Percentiles rank a stretch among this genome's conserved stretches.
These are phyloP conservation scores for Trematomus bernacchii DNA, from an alignment of 2,797 vertebrate genomes.

Conservation along the genomic window DNA sequence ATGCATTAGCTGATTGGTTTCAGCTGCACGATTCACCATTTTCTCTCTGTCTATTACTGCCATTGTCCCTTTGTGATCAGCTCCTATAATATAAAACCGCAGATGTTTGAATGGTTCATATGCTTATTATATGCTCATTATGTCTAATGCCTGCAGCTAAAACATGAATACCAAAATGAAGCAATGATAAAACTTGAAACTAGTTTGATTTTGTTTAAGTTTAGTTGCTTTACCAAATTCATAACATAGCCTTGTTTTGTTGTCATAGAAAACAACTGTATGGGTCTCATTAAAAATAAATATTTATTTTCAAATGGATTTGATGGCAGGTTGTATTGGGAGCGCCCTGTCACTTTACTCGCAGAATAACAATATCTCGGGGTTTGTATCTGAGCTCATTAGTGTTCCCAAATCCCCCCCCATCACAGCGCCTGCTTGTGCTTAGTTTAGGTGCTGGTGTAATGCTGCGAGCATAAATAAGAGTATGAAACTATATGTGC, in stretches of 20 bases:
- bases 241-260: neutral
- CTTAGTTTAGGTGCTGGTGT: neutral
- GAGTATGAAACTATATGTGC: neutral
- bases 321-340: neutral
- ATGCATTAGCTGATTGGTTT: neutral
- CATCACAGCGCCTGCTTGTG: neutral
- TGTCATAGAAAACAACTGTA: neutral
- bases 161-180: neutral
- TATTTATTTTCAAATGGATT: constrained; percentile 1
- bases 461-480: constrained; percentile 2
- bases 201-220: neutral
- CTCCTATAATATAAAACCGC: neutral
- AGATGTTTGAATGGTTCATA: constrained; percentile 1
- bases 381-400: constrained; percentile 18
- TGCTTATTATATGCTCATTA: neutral
- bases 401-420: constrained; percentile 2
- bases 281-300: neutral
- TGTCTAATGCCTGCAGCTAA: neutral
- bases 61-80: too few relatives aligned
- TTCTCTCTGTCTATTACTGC: too few relatives aligned
- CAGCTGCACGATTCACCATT: neutral
- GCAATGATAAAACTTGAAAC: neutral
- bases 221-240: neutral
- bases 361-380: constrained; percentile 2
- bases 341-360: constrained; percentile 10